Evolutionary conservation across 2,888 invertebrate species (phyloP).

Genomic region (Ectemnius continuus): DNA sequence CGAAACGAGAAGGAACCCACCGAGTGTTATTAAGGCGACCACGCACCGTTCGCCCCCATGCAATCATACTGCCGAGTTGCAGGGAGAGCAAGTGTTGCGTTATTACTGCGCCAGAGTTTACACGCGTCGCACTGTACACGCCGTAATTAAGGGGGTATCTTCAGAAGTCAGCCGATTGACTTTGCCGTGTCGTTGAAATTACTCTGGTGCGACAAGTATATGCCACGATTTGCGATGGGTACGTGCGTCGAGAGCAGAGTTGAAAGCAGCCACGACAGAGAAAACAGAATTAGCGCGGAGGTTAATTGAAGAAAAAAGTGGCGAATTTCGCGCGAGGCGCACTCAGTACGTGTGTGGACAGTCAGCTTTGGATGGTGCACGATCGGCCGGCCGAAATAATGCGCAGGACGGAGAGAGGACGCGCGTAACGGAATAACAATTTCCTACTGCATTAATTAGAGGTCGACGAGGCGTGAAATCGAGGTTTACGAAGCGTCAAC

Average conservation of each 20-base stretch:
- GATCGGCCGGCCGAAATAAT: constrained; percentile 52
- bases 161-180: constrained; percentile 32
- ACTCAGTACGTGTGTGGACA: constrained; percentile 29
- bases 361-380: constrained; percentile 14
- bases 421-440: constrained; percentile 57
- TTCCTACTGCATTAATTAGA: constrained; percentile 62
- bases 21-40: constrained; percentile 39
- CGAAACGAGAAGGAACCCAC: constrained; percentile 64
- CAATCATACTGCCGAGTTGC: too few relatives aligned
- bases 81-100: background rate
- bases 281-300: too few relatives aligned
- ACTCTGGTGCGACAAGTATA: too few relatives aligned
- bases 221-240: too few relatives aligned
- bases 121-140: constrained; percentile 15
- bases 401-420: constrained; percentile 43
- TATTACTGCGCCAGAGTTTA: constrained; percentile 6
- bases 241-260: too few relatives aligned
- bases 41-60: constrained; percentile 24
- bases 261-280: too few relatives aligned
- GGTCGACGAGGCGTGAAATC: constrained; percentile 61
- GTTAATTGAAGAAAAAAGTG: constrained; percentile 22
- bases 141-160: constrained; percentile 23
- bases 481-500: constrained; percentile 57
- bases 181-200: background rate
- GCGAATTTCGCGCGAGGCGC: constrained; percentile 27